Evolutionary conservation across 2,797 vertebrate species (phyloP).

Genomic region (Spatula clypeata): DNA sequence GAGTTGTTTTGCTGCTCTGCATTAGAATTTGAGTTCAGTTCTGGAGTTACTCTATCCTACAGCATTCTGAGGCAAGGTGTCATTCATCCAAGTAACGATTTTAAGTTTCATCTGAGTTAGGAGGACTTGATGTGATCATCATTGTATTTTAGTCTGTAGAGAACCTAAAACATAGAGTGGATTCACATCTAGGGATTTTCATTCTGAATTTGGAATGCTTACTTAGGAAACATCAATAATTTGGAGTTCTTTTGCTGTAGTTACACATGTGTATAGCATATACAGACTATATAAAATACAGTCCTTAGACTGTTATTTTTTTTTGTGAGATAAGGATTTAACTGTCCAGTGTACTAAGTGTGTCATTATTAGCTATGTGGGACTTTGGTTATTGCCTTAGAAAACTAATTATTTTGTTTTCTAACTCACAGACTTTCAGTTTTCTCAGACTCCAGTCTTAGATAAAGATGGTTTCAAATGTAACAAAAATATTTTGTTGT

Average conservation of each 20-base stretch:
- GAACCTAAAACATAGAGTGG: neutral
- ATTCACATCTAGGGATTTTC: neutral
- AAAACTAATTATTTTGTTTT: conserved; percentile 44
- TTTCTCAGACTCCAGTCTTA: neutral
- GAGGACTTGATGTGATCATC: neutral
- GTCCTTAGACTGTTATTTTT: neutral
- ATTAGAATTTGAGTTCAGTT: neutral
- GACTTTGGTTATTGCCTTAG: conserved; percentile 19
- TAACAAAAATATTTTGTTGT: neutral
- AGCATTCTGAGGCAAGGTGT: neutral
- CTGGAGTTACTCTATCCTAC: neutral
- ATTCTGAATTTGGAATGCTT: neutral
- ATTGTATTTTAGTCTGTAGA: neutral
- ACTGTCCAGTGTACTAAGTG: neutral
- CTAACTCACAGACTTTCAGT: neutral
- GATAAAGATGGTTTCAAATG: neutral
- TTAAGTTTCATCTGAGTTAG: neutral
- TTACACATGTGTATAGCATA: neutral
- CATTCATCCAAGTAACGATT: neutral
- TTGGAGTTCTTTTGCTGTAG: neutral
- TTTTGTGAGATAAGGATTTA: conserved; percentile 23
- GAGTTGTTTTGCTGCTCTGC: neutral
- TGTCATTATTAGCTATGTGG: conserved; percentile 1
- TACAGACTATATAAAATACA: neutral
- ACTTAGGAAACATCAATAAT: neutral